Base-by-base conservation (phyloP, 1,140 invertebrate genomes). In the Drosophila santomea region DNA sequence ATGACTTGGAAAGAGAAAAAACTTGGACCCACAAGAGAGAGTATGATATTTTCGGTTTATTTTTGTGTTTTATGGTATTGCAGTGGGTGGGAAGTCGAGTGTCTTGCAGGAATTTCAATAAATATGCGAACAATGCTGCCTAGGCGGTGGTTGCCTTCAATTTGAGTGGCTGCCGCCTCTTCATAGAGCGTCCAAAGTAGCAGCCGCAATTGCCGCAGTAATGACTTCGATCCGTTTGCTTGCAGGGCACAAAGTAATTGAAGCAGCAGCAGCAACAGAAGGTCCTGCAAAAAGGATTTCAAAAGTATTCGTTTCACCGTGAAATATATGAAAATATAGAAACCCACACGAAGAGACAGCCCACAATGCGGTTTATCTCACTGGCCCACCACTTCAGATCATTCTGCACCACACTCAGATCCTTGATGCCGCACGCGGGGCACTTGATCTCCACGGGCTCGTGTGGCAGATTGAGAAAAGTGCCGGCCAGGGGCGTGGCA, bases 141-240 rank as follows among this genome's bases (percentile, higher is more conserved):
- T 50, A 59, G 54, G 56, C 58, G 35, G 43, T 73, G 56, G 45
- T 81, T 71, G 62, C 44, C 44, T 78, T 78, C 14, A 85, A 36
- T 66, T 89, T 76, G 12, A 91, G 72, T 20, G 83, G 84, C 14
- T 55, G 50, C 43, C 72, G 61, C 36, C 79, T 74, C 58, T 91
- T 86, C 74, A 91, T 80, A 15, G 73, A 74, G 12, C 91, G 79
- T 4, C 91, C 91, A 72, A 90, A 92, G 64, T 92, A 92, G 59
- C 91, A 91, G 41, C 91, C 85, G 36, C 91, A 92, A 57, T 92
- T 91, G 68, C 78, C 80, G 25, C 91, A 92, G 32, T 92, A 92
- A 72, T 92, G 91, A 55, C 91, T 92, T 23, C 84, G 74, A 63
- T 92, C 91, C 11, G 84, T 91, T 59, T 91, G 84, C 59, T 91